Evolutionary conservation across 1,140 invertebrate genomes (phyloP).

Genomic region (Andricus grossulariae): DNA sequence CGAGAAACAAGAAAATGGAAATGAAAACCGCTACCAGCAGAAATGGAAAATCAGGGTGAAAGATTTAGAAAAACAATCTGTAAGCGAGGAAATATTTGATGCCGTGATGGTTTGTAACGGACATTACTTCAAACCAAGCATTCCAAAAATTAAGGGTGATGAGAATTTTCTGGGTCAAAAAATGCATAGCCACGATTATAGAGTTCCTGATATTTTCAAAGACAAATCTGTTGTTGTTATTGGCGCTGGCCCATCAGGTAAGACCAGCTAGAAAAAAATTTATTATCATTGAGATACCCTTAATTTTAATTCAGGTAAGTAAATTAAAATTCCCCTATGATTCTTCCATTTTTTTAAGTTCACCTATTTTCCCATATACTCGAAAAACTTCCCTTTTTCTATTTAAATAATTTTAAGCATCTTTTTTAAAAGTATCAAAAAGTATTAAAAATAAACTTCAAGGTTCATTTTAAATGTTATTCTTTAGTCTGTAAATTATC

Average conservation of each 20-base stretch:
- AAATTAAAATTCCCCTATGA: too few relatives aligned
- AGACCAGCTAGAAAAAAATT: neutral
- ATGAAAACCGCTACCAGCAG: slow-evolving; percentile 54
- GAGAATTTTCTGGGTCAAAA: slow-evolving; percentile 82
- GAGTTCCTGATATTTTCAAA: slow-evolving; percentile 81
- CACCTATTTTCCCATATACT: too few relatives aligned
- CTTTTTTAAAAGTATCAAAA: too few relatives aligned
- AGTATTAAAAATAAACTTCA: too few relatives aligned
- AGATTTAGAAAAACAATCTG: slow-evolving; percentile 76
- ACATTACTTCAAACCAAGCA: slow-evolving; percentile 84
- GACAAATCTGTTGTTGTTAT: slow-evolving; percentile 85
- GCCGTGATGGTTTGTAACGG: slow-evolving; percentile 92
- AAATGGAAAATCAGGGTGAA: slow-evolving; percentile 81
- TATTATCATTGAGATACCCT: neutral
- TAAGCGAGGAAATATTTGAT: slow-evolving; percentile 81
- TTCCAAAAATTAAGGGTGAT: slow-evolving; percentile 80
- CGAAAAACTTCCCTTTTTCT: too few relatives aligned
- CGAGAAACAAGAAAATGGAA: slow-evolving; percentile 5
- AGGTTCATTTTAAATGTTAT: too few relatives aligned
- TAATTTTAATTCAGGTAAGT: neutral
- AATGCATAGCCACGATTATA: slow-evolving; percentile 92
- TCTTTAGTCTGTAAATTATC: too few relatives aligned
- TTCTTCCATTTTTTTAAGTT: too few relatives aligned
- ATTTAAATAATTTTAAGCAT: too few relatives aligned
- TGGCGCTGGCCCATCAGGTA: slow-evolving; percentile 91